phyloP scores from a whole-genome alignment of 2,797 vertebrate species.

The Diglossa cyanea region DNA sequence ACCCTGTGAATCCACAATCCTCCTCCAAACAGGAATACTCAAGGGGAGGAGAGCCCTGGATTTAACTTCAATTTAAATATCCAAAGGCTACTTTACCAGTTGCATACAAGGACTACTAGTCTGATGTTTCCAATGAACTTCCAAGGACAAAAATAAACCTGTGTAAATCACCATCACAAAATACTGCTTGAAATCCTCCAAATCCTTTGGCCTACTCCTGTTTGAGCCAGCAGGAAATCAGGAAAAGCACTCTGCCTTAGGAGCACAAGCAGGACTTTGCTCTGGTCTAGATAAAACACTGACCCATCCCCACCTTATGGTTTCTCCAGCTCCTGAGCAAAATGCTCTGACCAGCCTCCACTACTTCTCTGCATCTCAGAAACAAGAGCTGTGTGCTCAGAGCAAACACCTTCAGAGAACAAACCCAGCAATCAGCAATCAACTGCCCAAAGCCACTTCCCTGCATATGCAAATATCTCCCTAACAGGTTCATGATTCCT shows the following conservation, averaged over 20 bases:
- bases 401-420: constrained; percentile 1
- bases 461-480: constrained; percentile 13
- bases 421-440: not conserved
- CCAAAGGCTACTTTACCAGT: not conserved
- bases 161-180: not conserved
- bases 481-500: constrained; percentile 21
- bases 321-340: not conserved
- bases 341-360: not conserved
- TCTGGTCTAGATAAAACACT: not conserved
- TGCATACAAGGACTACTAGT: not conserved
- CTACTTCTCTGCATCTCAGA: not conserved
- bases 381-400: not conserved
- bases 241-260: not conserved
- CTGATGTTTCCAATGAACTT: not conserved
- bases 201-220: not conserved
- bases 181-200: not conserved
- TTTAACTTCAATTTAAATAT: not conserved
- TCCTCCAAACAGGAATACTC: not conserved
- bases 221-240: not conserved
- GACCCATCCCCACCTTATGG: not conserved
- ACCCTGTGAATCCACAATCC: not conserved
- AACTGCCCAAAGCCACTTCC: not conserved
- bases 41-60: not conserved
- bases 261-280: not conserved
- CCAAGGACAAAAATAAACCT: not conserved